phyloP scores from a whole-genome alignment of 2,888 invertebrate species.

The Eubasilissa splendida region DNA sequence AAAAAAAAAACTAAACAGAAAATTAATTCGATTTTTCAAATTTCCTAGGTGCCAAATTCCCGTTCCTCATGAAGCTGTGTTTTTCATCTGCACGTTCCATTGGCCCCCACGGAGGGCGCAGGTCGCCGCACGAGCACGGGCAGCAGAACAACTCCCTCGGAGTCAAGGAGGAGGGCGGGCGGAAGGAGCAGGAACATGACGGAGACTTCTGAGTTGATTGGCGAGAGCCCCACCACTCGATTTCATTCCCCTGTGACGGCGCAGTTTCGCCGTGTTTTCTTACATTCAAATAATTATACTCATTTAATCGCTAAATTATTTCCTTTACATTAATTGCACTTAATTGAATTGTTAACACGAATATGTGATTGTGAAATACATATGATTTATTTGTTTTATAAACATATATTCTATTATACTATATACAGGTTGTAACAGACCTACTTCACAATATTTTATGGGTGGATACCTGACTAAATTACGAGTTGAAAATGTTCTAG shows the following conservation, averaged over 20 bases:
- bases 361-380: too few relatives aligned
- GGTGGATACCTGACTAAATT: too few relatives aligned
- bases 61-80: constrained; percentile 98
- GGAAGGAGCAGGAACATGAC: constrained; percentile 22
- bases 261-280: constrained; percentile 6
- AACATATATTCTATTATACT: too few relatives aligned
- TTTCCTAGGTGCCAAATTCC: constrained; percentile 91
- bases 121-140: constrained; percentile 2
- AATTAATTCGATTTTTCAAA: not conserved
- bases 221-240: not conserved
- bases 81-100: constrained; percentile 86
- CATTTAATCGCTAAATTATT: too few relatives aligned
- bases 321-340: too few relatives aligned
- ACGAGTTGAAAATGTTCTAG: too few relatives aligned
- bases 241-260: constrained; percentile 8
- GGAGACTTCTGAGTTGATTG: constrained; percentile 21
- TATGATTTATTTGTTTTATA: too few relatives aligned
- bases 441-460: too few relatives aligned
- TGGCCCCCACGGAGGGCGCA: constrained; percentile 62
- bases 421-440: too few relatives aligned
- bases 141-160: constrained; percentile 36
- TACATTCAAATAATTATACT: too few relatives aligned
- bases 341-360: too few relatives aligned
- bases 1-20: not conserved
- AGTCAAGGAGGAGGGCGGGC: constrained; percentile 28